Conservation (phyloP, 2,888 invertebrate genomes). For the Metalampra italica region DNA sequence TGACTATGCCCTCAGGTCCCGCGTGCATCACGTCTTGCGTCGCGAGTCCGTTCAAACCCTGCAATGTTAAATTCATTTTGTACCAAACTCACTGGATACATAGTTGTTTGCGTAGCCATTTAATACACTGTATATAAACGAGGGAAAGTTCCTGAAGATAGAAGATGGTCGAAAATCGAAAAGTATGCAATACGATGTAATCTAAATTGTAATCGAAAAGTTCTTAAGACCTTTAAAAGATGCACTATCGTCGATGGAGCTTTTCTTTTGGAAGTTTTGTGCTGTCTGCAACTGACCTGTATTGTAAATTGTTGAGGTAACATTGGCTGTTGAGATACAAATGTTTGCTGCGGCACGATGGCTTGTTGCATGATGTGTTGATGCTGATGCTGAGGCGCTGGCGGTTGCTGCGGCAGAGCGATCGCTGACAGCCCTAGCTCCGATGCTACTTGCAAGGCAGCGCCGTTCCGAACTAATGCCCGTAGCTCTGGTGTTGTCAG, state of each 20-base stretch:
- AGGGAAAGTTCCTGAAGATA: too few relatives aligned
- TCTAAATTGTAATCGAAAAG: too few relatives aligned
- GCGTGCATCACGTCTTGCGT: conserved; percentile 51
- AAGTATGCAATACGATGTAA: too few relatives aligned
- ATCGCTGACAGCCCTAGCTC: conserved; percentile 62
- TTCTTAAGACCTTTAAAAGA: too few relatives aligned
- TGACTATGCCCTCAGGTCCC: conserved; percentile 55
- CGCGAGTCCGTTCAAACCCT: conserved; percentile 46
- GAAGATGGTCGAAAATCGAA: too few relatives aligned
- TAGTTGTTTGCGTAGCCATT: too few relatives aligned
- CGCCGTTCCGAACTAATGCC: conserved; percentile 56
- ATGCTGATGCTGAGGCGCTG: conserved; percentile 4
- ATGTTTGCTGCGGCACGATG: neutral
- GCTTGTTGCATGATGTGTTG: neutral
- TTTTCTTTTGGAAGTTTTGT: too few relatives aligned
- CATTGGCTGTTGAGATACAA: conserved; percentile 48
- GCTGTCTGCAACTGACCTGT: conserved; percentile 42
- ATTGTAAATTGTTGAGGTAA: conserved; percentile 51
- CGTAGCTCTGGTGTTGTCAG: conserved; percentile 61
- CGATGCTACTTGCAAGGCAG: conserved; percentile 60
- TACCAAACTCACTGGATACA: too few relatives aligned
- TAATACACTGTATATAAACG: too few relatives aligned
- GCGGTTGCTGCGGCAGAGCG: conserved; percentile 54
- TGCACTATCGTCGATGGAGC: too few relatives aligned
- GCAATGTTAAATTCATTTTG: conserved; percentile 3